Evolutionary conservation across 2,113 vertebrate genomes (phyloP).

Genomic region (Chloropsis hardwickii): DNA sequence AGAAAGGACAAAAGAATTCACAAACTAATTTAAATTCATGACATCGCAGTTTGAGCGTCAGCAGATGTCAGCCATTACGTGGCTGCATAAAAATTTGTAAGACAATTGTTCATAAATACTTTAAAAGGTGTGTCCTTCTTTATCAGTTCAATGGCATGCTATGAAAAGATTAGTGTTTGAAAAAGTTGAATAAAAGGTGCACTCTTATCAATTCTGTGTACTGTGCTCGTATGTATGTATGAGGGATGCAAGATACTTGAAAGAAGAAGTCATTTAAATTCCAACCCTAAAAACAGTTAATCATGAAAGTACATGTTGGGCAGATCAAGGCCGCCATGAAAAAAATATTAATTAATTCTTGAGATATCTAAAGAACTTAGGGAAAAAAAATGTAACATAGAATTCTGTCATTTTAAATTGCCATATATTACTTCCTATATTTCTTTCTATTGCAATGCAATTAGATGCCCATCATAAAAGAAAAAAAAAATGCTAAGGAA

Average conservation of each 20-base stretch:
- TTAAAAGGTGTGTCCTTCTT: not conserved
- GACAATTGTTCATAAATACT: not conserved
- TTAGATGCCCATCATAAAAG: not conserved
- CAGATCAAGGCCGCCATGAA: not conserved
- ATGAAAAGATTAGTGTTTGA: not conserved
- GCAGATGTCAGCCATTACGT: not conserved
- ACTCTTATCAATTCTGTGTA: not conserved
- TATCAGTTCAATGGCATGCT: not conserved
- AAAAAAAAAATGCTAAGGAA: not conserved
- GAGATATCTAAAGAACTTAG: not conserved
- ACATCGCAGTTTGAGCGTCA: not conserved
- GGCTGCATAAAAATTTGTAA: not conserved
- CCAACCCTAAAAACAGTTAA: not conserved
- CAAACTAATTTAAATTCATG: not conserved
- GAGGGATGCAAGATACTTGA: not conserved
- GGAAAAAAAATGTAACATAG: not conserved
- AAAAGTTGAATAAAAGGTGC: not conserved
- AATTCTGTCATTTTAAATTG: not conserved
- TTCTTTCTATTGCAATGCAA: not conserved
- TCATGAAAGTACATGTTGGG: not conserved
- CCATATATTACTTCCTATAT: not conserved
- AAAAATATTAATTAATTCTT: not conserved
- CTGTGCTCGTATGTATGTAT: fast-evolving
- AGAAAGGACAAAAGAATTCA: slow-evolving; percentile 13
- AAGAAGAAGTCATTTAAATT: not conserved